Evolutionary conservation across 1,140 invertebrate species (phyloP), one percentile per base, ranked within the genome.

Genomic region (Euura saliciscinereae): DNA sequence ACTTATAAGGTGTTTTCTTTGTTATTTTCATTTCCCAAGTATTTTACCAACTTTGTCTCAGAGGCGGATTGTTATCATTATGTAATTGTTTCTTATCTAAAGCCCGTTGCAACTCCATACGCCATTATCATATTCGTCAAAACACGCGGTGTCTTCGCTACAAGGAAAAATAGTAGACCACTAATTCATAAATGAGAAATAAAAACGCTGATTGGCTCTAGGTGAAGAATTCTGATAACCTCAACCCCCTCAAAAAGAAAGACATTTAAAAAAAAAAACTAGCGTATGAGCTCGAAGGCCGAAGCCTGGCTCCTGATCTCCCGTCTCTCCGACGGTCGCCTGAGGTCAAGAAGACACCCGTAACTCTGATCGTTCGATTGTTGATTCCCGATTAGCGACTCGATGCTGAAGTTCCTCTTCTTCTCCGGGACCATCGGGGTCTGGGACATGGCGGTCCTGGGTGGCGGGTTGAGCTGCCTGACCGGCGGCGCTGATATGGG

Each of bases 341-440:
- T 87, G 45, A 88, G 81, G 71, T 87, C 86, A 10, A 87, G 72
- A n/a, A 87, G 64, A 11, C 78, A 75, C 43, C 65, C 3, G 43
- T 67, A 8, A n/a, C 8, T 6, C 65, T 82, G 80, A 2, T 87
- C 85, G 66, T 43, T 82, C n/a, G 71, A 79, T 1, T 77, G 77
- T 64, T 85, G 83, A 74, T 88, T 89, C 28, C 89, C 89, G 71
- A 89, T 89, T 4, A 90, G 81, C 0, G 89, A 86, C 75, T 89
- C 88, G 78, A 88, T 89, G 76, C 87, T 89, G 77, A 90, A 90
- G 73, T 86, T 89, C 44, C 85, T 78, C 68, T 84, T 86, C 76
- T 86, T 86, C 44, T 84, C 84, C 28, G n/a, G 51, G 5, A 7
- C 70, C 11, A 43, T 59, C 72, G 70, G 75, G 75, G 5, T 74